These are phyloP conservation scores for Listronotus oregonensis DNA, from an alignment of 1,140 invertebrate genomes.

Conservation along the genomic window DNA sequence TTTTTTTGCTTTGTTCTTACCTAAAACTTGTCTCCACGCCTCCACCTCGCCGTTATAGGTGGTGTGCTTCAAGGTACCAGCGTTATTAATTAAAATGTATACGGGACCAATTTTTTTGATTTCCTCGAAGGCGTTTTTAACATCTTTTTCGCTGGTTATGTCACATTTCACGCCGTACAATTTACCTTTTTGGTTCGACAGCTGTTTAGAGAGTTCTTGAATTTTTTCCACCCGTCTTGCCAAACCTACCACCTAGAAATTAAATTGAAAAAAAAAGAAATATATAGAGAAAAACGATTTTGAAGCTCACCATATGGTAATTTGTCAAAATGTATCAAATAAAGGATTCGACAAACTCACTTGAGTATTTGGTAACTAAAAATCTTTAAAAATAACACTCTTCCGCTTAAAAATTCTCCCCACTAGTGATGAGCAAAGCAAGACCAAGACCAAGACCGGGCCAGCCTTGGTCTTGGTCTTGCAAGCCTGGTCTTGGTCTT, in stretches of 20 bases:
- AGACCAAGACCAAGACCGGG: too few relatives aligned
- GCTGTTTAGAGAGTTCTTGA: conserved; percentile 49
- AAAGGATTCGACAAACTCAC: too few relatives aligned
- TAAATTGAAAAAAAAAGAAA: too few relatives aligned
- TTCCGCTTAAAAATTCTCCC: too few relatives aligned
- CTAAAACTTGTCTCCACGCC: conserved; percentile 34
- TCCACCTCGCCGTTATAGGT: conserved; percentile 28
- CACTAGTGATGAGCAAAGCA: too few relatives aligned
- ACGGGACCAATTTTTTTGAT: conserved; percentile 63
- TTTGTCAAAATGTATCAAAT: too few relatives aligned
- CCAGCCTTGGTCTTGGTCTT: too few relatives aligned
- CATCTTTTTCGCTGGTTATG: conserved; percentile 65
- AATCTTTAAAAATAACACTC: too few relatives aligned
- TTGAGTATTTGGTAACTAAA: too few relatives aligned
- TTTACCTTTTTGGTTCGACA: conserved; percentile 41
- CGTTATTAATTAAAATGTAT: conserved; percentile 71
- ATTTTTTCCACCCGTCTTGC: conserved; percentile 67
- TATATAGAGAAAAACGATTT: too few relatives aligned
- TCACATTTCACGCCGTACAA: conserved; percentile 63
- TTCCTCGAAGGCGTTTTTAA: conserved; percentile 65
- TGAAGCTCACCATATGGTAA: too few relatives aligned
- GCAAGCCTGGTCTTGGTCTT: too few relatives aligned
- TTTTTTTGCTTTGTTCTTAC: conserved; percentile 19
- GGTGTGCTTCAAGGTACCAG: conserved; percentile 53
- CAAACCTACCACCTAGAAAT: conserved; percentile 66